phyloP scores from a whole-genome alignment of 2,113 vertebrate species.

The Euleptes europaea region DNA sequence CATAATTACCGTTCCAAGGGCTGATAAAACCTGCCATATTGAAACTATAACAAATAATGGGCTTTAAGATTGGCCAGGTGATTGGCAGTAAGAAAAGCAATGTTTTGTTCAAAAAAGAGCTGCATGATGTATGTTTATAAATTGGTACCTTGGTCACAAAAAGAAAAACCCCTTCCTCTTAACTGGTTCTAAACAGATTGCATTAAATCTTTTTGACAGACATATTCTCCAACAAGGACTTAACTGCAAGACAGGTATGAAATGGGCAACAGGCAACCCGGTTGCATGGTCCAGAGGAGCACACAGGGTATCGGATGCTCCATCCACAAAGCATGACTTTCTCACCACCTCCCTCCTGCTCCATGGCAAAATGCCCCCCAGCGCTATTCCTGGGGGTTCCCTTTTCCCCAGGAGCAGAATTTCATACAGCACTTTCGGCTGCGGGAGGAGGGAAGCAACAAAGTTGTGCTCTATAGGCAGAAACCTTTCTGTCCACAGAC shows the following conservation, averaged over 20 bases:
- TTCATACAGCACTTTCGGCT: no score
- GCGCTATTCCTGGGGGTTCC: no score
- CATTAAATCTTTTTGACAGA: not conserved
- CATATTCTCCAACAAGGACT: constrained; percentile 14
- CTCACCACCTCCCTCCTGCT: no score
- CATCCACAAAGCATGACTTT: no score
- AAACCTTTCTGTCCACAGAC: no score
- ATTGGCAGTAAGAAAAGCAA: constrained; percentile 2
- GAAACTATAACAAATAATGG: not conserved
- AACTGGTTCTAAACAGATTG: not conserved
- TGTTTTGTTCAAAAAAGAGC: not conserved
- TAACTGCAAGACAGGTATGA: constrained; percentile 3
- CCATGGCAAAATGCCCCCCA: no score
- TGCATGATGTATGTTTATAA: not conserved
- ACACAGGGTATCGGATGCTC: no score
- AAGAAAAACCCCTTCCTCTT: not conserved
- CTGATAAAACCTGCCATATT: constrained; percentile 9
- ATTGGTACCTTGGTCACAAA: not conserved
- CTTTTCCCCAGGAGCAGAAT: no score
- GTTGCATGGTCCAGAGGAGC: no score
- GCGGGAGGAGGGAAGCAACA: no score
- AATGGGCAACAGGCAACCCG: not conserved
- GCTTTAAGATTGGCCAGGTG: not conserved
- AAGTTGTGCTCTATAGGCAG: no score
- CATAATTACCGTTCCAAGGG: constrained; percentile 4